Conservation (phyloP, 2,797 vertebrate species). For the Toxotes lorentzi region DNA sequence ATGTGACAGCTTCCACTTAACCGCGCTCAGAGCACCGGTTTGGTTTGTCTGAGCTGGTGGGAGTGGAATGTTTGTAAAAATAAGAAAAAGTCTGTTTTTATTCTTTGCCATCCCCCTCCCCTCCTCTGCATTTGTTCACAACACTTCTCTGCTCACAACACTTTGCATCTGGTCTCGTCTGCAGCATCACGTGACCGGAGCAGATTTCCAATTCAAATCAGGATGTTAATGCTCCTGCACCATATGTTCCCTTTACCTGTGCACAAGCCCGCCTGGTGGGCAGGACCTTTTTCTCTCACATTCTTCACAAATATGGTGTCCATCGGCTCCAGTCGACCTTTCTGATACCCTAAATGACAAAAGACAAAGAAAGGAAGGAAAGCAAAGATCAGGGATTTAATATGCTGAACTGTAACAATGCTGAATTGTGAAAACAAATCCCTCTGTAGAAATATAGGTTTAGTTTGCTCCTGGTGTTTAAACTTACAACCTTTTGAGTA, state of each 20-base stretch:
- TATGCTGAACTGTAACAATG: neutral
- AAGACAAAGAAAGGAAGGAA: constrained; percentile 1
- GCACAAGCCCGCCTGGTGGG: constrained; percentile 93
- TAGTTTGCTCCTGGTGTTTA: neutral
- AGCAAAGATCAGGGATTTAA: neutral
- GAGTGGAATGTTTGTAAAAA: constrained; percentile 22
- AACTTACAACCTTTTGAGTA: neutral
- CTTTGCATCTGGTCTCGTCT: constrained; percentile 4
- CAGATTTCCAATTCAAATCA: constrained; percentile 75
- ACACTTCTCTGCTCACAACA: neutral
- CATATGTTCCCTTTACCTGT: constrained; percentile 85
- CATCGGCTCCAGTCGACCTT: constrained; percentile 94
- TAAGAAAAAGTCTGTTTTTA: neutral
- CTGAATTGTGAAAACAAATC: neutral
- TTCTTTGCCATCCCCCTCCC: too few species aligned
- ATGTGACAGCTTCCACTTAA: constrained; percentile 37
- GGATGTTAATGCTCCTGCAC: neutral
- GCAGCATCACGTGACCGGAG: constrained; percentile 28
- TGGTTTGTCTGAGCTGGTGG: constrained; percentile 32
- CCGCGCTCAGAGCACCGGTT: constrained; percentile 19
- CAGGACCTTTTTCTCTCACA: constrained; percentile 94
- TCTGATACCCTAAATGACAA: constrained; percentile 76
- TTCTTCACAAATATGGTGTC: constrained; percentile 99
- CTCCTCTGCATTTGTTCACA: neutral
- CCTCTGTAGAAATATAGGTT: neutral